Percentiles rank a stretch among this genome's conserved stretches.
Evolutionary conservation across 2,888 invertebrate genomes (phyloP).

Genomic region (Dicycla oo): DNA sequence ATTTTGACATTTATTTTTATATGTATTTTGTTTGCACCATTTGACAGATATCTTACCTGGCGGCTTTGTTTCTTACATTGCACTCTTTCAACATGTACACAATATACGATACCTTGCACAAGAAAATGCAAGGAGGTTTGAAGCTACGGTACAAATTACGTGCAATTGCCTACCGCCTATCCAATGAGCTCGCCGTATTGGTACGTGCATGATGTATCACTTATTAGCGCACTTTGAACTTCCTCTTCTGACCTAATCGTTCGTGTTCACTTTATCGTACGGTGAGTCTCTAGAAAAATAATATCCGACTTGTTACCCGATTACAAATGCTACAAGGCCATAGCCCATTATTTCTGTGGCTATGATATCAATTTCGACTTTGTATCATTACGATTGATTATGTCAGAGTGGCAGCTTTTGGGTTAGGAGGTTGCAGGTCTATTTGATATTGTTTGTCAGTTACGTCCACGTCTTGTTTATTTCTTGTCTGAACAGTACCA

Average conservation of each 20-base stretch:
- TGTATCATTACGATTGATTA: conserved; percentile 34
- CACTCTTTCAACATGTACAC: conserved; percentile 97
- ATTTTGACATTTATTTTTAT: conserved; percentile 74
- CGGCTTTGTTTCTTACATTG: conserved; percentile 95
- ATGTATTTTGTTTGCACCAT: conserved; percentile 75
- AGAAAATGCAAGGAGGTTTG: conserved; percentile 92
- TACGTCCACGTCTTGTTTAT: conserved; percentile 35
- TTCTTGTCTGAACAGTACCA: conserved; percentile 8
- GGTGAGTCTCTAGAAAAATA: conserved; percentile 16
- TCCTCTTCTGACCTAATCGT: conserved; percentile 54
- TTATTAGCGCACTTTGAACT: conserved; percentile 52
- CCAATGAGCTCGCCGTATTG: conserved; percentile 85
- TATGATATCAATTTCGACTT: background rate
- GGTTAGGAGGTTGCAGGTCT: conserved; percentile 37
- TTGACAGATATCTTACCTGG: conserved; percentile 94
- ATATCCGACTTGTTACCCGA: conserved; percentile 10
- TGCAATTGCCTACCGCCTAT: conserved; percentile 87
- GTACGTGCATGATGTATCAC: conserved; percentile 77
- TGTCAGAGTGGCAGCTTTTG: conserved; percentile 37
- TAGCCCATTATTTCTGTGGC: background rate
- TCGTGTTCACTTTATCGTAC: conserved; percentile 37
- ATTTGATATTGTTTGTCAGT: conserved; percentile 45
- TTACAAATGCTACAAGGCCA: conserved; percentile 15
- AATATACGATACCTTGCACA: conserved; percentile 95
- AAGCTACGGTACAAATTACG: conserved; percentile 91